phyloP scores from a whole-genome alignment of 35 echinoderm and acorn worm genomes.

The Lytechinus pictus region DNA sequence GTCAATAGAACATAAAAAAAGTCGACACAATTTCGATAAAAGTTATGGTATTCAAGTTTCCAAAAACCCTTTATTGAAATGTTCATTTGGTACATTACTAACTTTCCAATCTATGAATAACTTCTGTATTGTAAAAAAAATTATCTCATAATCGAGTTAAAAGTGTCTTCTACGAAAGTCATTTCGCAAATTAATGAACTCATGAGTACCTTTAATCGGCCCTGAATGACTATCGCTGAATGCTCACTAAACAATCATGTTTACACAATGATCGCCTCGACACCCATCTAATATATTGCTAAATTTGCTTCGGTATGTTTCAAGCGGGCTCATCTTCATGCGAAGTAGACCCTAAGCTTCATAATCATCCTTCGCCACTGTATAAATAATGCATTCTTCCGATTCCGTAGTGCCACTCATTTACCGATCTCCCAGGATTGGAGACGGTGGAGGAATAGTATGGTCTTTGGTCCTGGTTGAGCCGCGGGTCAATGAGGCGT shows the following conservation, averaged over 20 bases:
- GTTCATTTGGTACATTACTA: too few relatives aligned
- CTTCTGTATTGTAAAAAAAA: too few relatives aligned
- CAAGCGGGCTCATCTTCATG: not conserved
- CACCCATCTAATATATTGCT: not conserved
- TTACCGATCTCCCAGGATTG: not conserved
- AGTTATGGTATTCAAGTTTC: too few relatives aligned
- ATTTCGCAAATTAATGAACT: not conserved
- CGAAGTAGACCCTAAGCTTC: not conserved
- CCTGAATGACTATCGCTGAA: not conserved
- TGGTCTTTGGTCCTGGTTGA: not conserved
- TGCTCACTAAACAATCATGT: not conserved
- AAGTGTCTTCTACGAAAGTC: not conserved
- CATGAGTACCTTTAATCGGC: not conserved
- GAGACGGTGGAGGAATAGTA: not conserved
- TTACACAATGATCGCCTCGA: not conserved
- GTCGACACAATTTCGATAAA: too few relatives aligned
- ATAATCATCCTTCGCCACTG: not conserved
- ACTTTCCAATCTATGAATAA: too few relatives aligned
- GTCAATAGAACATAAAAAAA: too few relatives aligned
- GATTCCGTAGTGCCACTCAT: not conserved
- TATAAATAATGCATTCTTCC: not conserved
- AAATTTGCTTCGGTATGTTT: not conserved
- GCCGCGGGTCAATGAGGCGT: not conserved
- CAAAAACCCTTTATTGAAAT: too few relatives aligned
- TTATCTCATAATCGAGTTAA: not conserved